Percentiles rank a stretch among this genome's conserved stretches.
Conservation (phyloP, 1,140 invertebrate genomes). For the Trachymyrmex septentrionalis region DNA sequence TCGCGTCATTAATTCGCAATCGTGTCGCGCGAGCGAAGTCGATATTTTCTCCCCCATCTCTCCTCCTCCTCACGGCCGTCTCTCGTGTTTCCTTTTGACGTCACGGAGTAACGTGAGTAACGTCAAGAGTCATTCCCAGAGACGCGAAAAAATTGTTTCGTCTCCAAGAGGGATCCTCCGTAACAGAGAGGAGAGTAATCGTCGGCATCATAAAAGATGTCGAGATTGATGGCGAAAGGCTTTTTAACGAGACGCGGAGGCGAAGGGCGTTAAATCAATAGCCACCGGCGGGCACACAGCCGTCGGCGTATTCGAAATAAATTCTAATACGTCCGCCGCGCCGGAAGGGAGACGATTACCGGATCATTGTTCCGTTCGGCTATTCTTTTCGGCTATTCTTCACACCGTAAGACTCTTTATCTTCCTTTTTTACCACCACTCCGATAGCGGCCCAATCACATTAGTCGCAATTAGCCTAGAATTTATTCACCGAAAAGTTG, state of each 20-base stretch:
- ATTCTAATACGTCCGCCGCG: constrained; percentile 27
- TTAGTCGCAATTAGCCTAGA: constrained; percentile 50
- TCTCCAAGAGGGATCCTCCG: not conserved
- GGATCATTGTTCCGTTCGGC: constrained; percentile 48
- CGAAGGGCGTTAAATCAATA: constrained; percentile 45
- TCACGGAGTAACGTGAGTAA: constrained; percentile 1
- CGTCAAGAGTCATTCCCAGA: constrained; percentile 10
- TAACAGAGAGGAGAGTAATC: constrained; percentile 6
- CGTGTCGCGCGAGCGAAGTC: not conserved
- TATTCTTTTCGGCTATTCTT: constrained; percentile 38
- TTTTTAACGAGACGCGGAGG: constrained; percentile 37
- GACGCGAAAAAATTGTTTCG: constrained; percentile 41
- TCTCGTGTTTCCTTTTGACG: constrained; percentile 3
- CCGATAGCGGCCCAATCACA: constrained; percentile 24
- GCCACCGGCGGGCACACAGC: not conserved
- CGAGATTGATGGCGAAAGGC: constrained; percentile 44
- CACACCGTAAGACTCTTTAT: too few species aligned
- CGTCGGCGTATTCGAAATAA: constrained; percentile 39
- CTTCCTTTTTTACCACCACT: not conserved
- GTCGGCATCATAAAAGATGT: not conserved
- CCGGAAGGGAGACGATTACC: constrained; percentile 38
- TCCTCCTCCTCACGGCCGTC: too few species aligned
- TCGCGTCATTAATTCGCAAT: constrained; percentile 21
- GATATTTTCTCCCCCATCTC: not conserved
- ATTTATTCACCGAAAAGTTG: constrained; percentile 37